Evolutionary conservation across 2,113 vertebrate species (phyloP).

Genomic region (Pimephales promelas): DNA sequence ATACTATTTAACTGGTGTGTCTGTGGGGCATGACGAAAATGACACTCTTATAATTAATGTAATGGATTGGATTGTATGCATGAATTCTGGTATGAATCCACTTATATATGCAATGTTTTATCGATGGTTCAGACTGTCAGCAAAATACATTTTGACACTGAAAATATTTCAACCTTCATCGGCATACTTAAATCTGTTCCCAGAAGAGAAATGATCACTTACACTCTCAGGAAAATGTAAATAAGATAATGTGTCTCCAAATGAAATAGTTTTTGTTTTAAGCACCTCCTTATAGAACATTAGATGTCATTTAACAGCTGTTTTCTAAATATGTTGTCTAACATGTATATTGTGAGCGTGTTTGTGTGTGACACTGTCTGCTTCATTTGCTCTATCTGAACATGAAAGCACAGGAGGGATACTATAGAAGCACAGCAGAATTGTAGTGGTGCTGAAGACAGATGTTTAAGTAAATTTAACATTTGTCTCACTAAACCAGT

Average conservation of each 20-base stretch:
- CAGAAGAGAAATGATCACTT: not conserved
- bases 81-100: constrained; percentile 49
- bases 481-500: too few relatives aligned
- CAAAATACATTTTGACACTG: constrained; percentile 45
- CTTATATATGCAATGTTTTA: constrained; percentile 54
- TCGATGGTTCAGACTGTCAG: constrained; percentile 45
- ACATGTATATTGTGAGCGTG: not conserved
- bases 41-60: not conserved
- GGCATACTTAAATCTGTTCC: not conserved
- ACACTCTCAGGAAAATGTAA: not conserved
- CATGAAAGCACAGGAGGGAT: too few relatives aligned
- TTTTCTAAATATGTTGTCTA: not conserved
- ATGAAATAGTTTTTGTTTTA: too few relatives aligned
- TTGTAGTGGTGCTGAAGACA: not conserved
- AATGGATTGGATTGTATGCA: constrained; percentile 22
- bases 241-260: not conserved
- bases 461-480: not conserved
- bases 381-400: not conserved
- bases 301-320: too few relatives aligned
- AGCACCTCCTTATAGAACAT: too few relatives aligned
- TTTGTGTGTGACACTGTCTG: not conserved
- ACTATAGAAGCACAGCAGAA: too few relatives aligned
- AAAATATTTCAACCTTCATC: constrained; percentile 41
- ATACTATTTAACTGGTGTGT: constrained; percentile 22
- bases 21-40: not conserved